Conservation (phyloP, 2,797 vertebrate species). For the Diplodus sargus region DNA sequence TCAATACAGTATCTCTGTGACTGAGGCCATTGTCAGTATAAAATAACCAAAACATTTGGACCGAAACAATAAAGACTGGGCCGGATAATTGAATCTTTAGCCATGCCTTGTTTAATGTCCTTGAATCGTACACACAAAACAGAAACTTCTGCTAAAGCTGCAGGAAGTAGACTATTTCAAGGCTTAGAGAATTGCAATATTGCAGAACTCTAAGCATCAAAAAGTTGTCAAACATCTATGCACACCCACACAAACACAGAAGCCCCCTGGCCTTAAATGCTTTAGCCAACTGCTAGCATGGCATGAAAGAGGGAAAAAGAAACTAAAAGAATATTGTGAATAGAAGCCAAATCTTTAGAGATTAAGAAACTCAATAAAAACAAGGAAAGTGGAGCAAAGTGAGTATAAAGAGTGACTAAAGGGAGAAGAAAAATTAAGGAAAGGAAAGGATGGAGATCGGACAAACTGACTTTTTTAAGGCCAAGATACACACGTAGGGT, state of each 20-base stretch:
- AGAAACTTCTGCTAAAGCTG: conserved; percentile 30
- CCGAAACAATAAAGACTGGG: conserved; percentile 3
- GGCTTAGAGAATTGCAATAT: conserved; percentile 27
- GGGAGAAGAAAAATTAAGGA: conserved; percentile 43
- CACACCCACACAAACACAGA: conserved; percentile 50
- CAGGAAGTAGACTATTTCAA: conserved; percentile 31
- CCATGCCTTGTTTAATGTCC: conserved; percentile 8
- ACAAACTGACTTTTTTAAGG: conserved; percentile 44
- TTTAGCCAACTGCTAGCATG: conserved; percentile 49
- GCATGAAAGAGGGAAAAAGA: conserved; percentile 28
- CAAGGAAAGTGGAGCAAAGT: conserved; percentile 29
- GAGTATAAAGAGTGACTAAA: conserved; percentile 46
- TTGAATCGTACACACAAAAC: conserved; percentile 22
- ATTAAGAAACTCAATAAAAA: conserved; percentile 59
- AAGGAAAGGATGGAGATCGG: conserved; percentile 34
- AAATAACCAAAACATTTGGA: conserved; percentile 4
- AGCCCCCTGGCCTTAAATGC: conserved; percentile 48
- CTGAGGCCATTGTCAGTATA: not conserved
- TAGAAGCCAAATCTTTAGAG: conserved; percentile 62
- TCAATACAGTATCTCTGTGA: conserved; percentile 3
- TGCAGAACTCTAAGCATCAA: conserved; percentile 31
- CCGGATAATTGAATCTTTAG: conserved; percentile 6
- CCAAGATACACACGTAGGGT: conserved; percentile 44
- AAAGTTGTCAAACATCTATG: conserved; percentile 47
- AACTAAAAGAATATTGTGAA: conserved; percentile 49